Percentiles rank a stretch among this genome's conserved stretches.
These are phyloP conservation scores for Spinibarbus caldwelli DNA, from an alignment of 2,797 vertebrate species.

Conservation along the genomic window DNA sequence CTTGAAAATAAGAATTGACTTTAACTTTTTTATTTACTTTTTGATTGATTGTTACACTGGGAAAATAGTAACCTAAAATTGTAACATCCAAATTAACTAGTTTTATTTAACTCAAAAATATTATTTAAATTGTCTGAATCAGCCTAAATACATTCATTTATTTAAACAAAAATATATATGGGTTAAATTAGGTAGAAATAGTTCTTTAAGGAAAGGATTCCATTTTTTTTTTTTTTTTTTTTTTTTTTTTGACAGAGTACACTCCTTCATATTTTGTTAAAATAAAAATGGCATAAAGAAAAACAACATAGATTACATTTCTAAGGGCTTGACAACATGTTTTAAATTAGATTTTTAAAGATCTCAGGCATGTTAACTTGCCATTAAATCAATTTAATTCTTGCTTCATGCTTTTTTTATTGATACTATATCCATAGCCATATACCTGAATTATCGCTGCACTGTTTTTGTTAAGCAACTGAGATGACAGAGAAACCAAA, in stretches of 20 bases:
- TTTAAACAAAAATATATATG: neutral
- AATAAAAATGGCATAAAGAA: neutral
- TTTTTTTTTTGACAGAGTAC: too few relatives aligned
- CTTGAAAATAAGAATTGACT: too few relatives aligned
- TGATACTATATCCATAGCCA: neutral
- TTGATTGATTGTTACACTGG: too few relatives aligned
- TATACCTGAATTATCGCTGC: conserved; percentile 9
- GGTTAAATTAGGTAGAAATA: neutral
- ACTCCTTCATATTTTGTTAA: neutral
- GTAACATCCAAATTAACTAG: too few relatives aligned
- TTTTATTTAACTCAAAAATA: too few relatives aligned
- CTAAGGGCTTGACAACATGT: too few relatives aligned
- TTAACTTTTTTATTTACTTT: too few relatives aligned
- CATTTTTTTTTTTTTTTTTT: too few relatives aligned
- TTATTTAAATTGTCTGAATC: neutral
- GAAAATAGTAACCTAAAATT: too few relatives aligned
- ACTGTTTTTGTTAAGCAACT: conserved; percentile 35
- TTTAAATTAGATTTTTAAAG: neutral
- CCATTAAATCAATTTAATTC: neutral
- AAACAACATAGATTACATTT: neutral
- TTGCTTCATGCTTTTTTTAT: neutral
- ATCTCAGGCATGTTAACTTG: neutral
- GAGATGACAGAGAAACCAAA: conserved; percentile 48
- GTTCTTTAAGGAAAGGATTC: neutral
- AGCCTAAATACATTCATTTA: neutral